Conservation (phyloP, 2,113 vertebrate genomes). For the Dromaius novaehollandiae region DNA sequence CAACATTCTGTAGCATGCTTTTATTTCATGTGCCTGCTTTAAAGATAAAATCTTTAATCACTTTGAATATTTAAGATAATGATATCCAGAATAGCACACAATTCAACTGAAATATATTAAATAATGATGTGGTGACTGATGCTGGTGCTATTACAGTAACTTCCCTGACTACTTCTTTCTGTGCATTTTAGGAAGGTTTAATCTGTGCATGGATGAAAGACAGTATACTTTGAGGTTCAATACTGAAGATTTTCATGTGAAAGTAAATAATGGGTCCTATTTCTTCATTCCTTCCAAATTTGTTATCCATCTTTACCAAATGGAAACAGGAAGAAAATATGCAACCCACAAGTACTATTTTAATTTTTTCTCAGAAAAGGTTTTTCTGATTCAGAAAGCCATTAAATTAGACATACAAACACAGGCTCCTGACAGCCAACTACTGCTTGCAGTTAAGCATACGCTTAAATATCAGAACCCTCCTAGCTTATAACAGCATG, state of each 20-base stretch:
- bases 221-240: not conserved
- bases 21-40: not conserved
- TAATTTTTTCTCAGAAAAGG: not conserved
- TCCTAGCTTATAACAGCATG: not conserved
- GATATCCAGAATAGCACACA: not conserved
- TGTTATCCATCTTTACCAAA: not conserved
- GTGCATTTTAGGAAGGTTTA: not conserved
- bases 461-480: not conserved
- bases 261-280: not conserved
- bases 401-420: not conserved
- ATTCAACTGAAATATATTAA: not conserved
- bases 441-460: not conserved
- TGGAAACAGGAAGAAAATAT: not conserved
- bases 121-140: not conserved
- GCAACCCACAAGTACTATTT: not conserved
- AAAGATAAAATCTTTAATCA: conserved; percentile 22
- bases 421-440: not conserved
- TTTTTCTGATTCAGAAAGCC: not conserved
- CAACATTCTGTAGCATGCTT: not conserved
- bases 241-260: not conserved
- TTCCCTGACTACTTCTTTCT: not conserved
- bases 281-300: not conserved
- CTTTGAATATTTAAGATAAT: not conserved
- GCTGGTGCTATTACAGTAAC: not conserved
- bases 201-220: not conserved